Evolutionary conservation across 2,113 vertebrate species (phyloP), one percentile per base, ranked within the genome.

Genomic region (Rhadina sibilatrix): DNA sequence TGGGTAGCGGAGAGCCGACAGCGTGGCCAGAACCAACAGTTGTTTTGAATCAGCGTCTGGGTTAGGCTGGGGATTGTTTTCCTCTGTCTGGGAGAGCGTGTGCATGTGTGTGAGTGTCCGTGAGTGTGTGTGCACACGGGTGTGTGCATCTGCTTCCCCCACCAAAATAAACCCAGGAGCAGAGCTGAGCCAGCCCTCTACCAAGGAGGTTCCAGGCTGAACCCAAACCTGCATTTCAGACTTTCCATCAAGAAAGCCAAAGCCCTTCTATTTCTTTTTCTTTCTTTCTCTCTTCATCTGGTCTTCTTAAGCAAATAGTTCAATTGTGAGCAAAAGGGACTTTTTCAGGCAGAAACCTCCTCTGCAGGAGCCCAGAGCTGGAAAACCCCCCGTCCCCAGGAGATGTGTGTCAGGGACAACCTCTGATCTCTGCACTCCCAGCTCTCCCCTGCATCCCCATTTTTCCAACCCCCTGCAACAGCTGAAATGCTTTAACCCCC

Each of bases 11-110:
- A 27, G 69, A 90, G 89, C 88, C 3, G 59, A 19, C 52, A 38
- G 77, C 24, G 6, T 30, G 6, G 60, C 59, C 31, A 35, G 70
- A 75, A 68, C 80, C 94, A 91, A 72, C 87, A 93, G 80, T 93
- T 95, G 91, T 90, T 95, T 92, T 93, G 93, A 88, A 88, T 83
- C 89, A 88, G 83, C 22, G 13, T 79, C 83, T 77, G 18, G 12
- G 77, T 30, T 85, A 9, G 61, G 57, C 57, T 46, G 75, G 65
- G 66, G 83, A 13, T 31, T 59, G 31, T 60, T 59, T 61, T 64
- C 37, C 33, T 25, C 57, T 47, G 69, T 40, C 14, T 15, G 23
- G 46, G 10, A 52, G 61, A 44, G 42, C 0, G 3, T 53, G 70
- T 70, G 56, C 19, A 5, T 54, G 46, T 5, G 22, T 37, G 22